Evolutionary conservation across 2,797 vertebrate species (phyloP).

Genomic region (Pampus argenteus): DNA sequence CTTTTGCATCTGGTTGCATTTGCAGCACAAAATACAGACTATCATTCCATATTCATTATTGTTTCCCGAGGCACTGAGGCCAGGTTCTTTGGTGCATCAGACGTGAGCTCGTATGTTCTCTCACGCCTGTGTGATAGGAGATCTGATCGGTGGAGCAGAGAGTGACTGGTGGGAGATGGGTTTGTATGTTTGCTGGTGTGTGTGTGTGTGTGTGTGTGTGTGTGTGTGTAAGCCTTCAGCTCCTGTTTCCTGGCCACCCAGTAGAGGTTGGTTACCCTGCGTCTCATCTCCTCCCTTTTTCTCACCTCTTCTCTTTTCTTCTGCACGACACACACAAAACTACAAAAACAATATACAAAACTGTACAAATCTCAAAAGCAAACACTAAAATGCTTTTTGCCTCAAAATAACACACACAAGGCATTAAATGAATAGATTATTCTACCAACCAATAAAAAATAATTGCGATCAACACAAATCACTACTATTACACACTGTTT

Average conservation of each 20-base stretch:
- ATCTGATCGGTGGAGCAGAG: slow-evolving; percentile 25
- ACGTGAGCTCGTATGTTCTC: slow-evolving; percentile 86
- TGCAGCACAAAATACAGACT: slow-evolving; percentile 89
- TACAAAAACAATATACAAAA: no score
- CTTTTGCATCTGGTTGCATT: slow-evolving; percentile 97
- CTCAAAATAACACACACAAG: no score
- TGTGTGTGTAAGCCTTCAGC: slow-evolving; percentile 80
- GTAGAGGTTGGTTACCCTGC: slow-evolving; percentile 82
- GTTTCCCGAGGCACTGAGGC: slow-evolving; percentile 90
- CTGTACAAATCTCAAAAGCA: no score
- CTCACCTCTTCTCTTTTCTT: slow-evolving; percentile 61
- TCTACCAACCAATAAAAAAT: no score
- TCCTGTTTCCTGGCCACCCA: slow-evolving; percentile 94
- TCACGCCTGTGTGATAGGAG: slow-evolving; percentile 79
- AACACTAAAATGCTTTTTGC: no score
- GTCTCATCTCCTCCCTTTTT: slow-evolving; percentile 60
- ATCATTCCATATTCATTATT: slow-evolving; percentile 98
- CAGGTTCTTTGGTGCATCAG: slow-evolving; percentile 82
- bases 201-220: slow-evolving; percentile 33
- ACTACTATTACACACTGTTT: no score
- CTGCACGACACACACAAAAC: no score
- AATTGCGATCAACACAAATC: no score
- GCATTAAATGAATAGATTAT: no score
- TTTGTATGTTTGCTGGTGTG: slow-evolving; percentile 21
- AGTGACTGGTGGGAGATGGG: slow-evolving; percentile 35